Evolutionary conservation across 2,797 vertebrate genomes (phyloP).

Genomic region (Huso huso): DNA sequence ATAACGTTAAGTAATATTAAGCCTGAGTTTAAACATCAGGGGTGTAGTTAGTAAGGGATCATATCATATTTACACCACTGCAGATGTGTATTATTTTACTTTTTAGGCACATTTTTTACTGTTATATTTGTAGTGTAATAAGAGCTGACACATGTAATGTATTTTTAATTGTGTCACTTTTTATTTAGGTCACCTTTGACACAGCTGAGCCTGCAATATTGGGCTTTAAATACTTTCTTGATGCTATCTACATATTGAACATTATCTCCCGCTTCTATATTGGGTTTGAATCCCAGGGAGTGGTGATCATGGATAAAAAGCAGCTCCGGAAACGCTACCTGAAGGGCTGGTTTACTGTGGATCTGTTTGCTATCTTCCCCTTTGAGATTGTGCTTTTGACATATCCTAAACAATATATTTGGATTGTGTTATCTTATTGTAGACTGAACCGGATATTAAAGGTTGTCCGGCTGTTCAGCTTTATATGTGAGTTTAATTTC

Average conservation of each 20-base stretch:
- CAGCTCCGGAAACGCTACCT: constrained; percentile 16
- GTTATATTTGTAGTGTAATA: no score
- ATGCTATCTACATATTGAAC: constrained; percentile 16
- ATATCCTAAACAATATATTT: not conserved
- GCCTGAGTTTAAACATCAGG: no score
- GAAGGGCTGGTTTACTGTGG: constrained; percentile 23
- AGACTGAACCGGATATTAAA: constrained; percentile 19
- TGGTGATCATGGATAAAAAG: constrained; percentile 17
- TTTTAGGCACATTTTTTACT: no score
- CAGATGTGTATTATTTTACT: no score
- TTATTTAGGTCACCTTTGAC: constrained; percentile 19
- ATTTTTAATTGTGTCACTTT: not conserved
- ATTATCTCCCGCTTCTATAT: constrained; percentile 25
- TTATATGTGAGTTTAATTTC: constrained; percentile 18
- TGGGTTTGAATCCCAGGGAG: constrained; percentile 21
- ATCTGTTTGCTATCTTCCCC: constrained; percentile 20
- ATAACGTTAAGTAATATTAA: no score
- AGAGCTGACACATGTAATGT: no score
- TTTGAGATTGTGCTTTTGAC: constrained; percentile 6
- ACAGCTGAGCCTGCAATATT: not conserved
- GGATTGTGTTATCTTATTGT: not conserved
- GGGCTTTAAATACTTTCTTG: constrained; percentile 16
- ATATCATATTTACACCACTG: no score
- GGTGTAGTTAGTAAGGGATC: no score
- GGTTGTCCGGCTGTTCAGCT: constrained; percentile 17